Evolutionary conservation across 2,113 vertebrate species (phyloP).

Genomic region (Otis tarda): DNA sequence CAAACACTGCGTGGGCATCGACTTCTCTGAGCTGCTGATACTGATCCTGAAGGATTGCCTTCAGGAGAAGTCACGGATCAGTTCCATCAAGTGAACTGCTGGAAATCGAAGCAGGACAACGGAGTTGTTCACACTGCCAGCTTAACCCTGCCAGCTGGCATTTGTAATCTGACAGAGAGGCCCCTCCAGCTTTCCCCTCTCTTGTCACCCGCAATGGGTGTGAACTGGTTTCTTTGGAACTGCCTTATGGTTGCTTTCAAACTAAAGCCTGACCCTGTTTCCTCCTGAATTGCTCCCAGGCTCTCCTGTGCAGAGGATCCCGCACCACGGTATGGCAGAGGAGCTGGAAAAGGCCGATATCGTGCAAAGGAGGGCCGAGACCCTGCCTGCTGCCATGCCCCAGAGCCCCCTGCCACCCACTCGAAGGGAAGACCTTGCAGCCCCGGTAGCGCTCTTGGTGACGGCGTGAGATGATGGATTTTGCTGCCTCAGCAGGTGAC

Average conservation of each 20-base stretch:
- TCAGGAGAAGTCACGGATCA: not conserved
- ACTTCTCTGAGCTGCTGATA: not conserved
- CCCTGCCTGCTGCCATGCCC: not conserved
- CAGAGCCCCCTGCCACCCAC: no score
- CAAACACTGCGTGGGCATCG: accelerated
- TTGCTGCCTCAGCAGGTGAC: not conserved
- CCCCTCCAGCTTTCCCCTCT: not conserved
- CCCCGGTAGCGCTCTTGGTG: accelerated
- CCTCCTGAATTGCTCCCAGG: no score
- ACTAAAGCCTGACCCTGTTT: not conserved
- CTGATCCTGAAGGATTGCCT: not conserved
- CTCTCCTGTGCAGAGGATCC: not conserved
- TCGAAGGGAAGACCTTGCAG: not conserved
- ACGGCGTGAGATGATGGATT: accelerated
- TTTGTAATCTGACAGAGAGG: no score
- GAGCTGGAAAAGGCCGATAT: no score
- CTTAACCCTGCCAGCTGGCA: not conserved
- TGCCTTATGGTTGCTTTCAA: not conserved
- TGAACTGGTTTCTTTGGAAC: not conserved
- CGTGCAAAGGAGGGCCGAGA: not conserved
- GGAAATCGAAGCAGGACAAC: not conserved
- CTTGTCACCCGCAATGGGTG: accelerated
- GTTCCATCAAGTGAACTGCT: not conserved
- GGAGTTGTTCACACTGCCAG: not conserved
- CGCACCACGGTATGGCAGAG: not conserved